Conservation (phyloP, 2,888 invertebrate species). For the Euspilapteryx auroguttella region DNA sequence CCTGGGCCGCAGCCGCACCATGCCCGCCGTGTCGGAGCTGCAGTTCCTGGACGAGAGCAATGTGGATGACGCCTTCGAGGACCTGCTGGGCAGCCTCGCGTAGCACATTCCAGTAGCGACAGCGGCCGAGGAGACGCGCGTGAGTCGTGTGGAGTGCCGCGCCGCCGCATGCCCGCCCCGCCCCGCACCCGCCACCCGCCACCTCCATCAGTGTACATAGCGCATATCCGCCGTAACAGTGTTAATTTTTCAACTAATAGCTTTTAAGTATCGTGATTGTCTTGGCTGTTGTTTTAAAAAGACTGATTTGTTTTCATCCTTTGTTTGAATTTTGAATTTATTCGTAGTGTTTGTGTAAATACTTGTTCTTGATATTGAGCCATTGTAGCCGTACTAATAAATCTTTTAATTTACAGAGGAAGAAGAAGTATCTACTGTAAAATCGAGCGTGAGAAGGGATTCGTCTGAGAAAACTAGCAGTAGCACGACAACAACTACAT, state of each 20-base stretch:
- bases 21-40: conserved; percentile 72
- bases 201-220: conserved; percentile 28
- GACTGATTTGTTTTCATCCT: neutral
- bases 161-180: conserved; percentile 23
- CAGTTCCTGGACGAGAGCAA: conserved; percentile 75
- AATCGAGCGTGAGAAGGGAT: conserved; percentile 49
- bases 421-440: conserved; percentile 39
- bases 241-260: conserved; percentile 55
- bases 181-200: conserved; percentile 10
- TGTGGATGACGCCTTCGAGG: conserved; percentile 87
- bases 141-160: conserved; percentile 29
- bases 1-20: conserved; percentile 73
- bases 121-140: too few species aligned
- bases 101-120: conserved; percentile 46
- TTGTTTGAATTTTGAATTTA: neutral
- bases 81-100: conserved; percentile 70
- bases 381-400: neutral
- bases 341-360: too few species aligned
- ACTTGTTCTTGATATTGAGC: too few species aligned
- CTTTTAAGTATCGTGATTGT: conserved; percentile 26
- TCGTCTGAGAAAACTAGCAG: conserved; percentile 61
- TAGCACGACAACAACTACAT: conserved; percentile 61
- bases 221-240: conserved; percentile 38
- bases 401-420: conserved; percentile 30
- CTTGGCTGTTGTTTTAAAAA: conserved; percentile 35